Percentiles rank a stretch among this genome's conserved stretches.
phyloP scores from a whole-genome alignment of 2,888 invertebrate species.

The Drosophila mayaguana region DNA sequence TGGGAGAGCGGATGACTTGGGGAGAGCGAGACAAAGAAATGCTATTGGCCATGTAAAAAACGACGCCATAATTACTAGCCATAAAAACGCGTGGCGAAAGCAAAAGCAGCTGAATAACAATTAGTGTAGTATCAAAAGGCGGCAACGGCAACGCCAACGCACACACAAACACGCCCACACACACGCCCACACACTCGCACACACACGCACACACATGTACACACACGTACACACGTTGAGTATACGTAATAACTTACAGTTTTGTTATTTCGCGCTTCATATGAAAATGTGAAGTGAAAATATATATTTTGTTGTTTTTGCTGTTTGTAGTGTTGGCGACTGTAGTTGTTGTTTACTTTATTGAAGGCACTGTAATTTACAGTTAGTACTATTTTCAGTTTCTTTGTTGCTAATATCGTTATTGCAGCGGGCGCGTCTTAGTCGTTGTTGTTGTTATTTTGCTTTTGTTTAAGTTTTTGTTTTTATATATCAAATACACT shows the following conservation, averaged over 20 bases:
- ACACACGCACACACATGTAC: neutral
- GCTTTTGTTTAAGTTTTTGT: constrained; percentile 20
- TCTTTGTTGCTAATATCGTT: constrained; percentile 33
- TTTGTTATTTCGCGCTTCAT: constrained; percentile 55
- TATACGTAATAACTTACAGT: constrained; percentile 73
- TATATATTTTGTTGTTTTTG: constrained; percentile 18
- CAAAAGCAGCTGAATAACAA: constrained; percentile 57
- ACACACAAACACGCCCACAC: constrained; percentile 12
- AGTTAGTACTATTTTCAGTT: constrained; percentile 68
- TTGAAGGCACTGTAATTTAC: constrained; percentile 77
- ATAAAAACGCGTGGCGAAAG: constrained; percentile 56
- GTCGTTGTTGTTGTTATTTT: constrained; percentile 26
- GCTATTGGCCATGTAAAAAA: constrained; percentile 57
- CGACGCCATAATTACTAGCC: constrained; percentile 62
- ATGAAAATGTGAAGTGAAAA: constrained; percentile 30
- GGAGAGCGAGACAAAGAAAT: constrained; percentile 21
- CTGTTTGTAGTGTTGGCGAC: constrained; percentile 28
- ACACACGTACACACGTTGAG: constrained; percentile 21
- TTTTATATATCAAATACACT: constrained; percentile 67
- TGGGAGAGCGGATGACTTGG: neutral
- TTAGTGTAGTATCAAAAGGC: constrained; percentile 58
- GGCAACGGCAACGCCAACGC: constrained; percentile 29
- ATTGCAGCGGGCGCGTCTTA: constrained; percentile 50
- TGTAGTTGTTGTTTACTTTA: constrained; percentile 61
- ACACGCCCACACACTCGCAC: neutral